phyloP scores from a whole-genome alignment of 2,113 vertebrate species.

The Heloderma charlesbogerti region DNA sequence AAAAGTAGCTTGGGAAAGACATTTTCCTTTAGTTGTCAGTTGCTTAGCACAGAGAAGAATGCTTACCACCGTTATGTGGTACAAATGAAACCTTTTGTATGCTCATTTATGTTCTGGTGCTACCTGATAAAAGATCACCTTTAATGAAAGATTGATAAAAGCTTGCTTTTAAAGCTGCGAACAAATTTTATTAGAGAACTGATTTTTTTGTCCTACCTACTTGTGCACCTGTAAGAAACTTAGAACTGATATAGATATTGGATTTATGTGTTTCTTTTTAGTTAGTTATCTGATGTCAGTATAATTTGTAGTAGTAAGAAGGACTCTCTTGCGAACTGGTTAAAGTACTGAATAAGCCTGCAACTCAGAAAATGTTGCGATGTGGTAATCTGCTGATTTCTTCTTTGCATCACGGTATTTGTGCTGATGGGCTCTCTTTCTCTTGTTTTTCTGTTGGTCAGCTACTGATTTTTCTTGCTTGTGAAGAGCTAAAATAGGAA shows the following conservation, averaged over 20 bases:
- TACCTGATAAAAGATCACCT: too few species aligned
- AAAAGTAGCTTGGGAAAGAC: too few species aligned
- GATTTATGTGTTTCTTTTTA: neutral
- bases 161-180: too few species aligned
- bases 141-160: neutral
- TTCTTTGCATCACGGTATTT: neutral
- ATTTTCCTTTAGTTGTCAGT: too few species aligned
- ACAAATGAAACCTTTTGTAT: neutral
- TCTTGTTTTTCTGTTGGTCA: neutral
- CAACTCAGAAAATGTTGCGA: neutral
- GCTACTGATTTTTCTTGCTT: neutral
- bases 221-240: slow-evolving; percentile 4
- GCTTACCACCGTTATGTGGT: too few species aligned
- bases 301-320: neutral
- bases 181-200: neutral
- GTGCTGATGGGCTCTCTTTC: neutral
- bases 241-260: neutral
- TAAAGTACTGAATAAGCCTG: neutral
- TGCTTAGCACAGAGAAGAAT: too few species aligned
- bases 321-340: neutral
- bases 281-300: neutral
- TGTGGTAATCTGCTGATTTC: neutral
- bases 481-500: slow-evolving; percentile 13
- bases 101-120: neutral
- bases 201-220: neutral